Percentiles rank a stretch among this genome's conserved stretches.
Evolutionary conservation across 2,888 invertebrate species (phyloP).

Genomic region (Rhagonycha lutea): DNA sequence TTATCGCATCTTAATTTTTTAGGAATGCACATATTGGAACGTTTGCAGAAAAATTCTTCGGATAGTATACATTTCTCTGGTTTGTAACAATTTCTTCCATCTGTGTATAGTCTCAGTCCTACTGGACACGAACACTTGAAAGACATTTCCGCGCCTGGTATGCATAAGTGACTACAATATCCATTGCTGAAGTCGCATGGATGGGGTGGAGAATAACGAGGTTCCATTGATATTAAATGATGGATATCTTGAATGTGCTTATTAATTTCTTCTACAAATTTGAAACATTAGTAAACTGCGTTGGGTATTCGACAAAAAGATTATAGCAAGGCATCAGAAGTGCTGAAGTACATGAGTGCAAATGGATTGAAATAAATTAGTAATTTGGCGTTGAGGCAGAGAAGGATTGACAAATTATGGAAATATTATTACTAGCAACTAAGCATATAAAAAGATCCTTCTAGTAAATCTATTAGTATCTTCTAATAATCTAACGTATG

Average conservation of each 20-base stretch:
- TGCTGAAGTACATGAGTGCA: too few relatives aligned
- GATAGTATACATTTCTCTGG: constrained; percentile 56
- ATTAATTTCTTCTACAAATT: not conserved
- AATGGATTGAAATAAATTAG: too few relatives aligned
- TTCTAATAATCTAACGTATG: too few relatives aligned
- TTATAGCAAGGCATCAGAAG: too few relatives aligned
- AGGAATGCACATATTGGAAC: constrained; percentile 56
- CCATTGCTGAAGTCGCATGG: constrained; percentile 65
- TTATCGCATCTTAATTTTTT: constrained; percentile 48
- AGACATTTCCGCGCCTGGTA: constrained; percentile 53
- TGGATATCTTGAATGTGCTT: constrained; percentile 44
- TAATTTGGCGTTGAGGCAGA: too few relatives aligned
- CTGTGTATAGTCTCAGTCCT: constrained; percentile 60
- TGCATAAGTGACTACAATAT: constrained; percentile 76
- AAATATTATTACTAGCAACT: too few relatives aligned
- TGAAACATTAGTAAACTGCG: not conserved
- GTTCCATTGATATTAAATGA: constrained; percentile 59
- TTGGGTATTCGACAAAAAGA: too few relatives aligned
- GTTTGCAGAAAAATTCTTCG: constrained; percentile 53
- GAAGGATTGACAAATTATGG: too few relatives aligned
- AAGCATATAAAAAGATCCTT: too few relatives aligned
- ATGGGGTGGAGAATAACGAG: constrained; percentile 54
- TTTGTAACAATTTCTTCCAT: constrained; percentile 63
- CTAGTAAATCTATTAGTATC: too few relatives aligned
- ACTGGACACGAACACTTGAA: constrained; percentile 67